These are phyloP conservation scores for Ctenochaetus hawaiiensis DNA, from an alignment of 2,797 vertebrate species.

Conservation along the genomic window DNA sequence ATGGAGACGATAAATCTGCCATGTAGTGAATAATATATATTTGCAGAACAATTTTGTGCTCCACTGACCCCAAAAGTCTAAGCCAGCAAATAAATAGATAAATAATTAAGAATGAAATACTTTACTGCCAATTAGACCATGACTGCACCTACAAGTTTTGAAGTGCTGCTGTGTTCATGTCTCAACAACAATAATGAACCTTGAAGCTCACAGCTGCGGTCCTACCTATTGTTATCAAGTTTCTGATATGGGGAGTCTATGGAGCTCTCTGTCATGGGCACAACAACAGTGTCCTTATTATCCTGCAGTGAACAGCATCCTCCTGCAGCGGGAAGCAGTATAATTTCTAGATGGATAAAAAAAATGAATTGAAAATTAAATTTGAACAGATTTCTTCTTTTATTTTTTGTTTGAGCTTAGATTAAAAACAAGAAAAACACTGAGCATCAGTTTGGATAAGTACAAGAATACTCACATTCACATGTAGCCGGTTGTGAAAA, in stretches of 20 bases:
- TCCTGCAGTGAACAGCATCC: neutral
- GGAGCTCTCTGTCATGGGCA: conserved; percentile 12
- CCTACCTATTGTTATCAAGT: conserved; percentile 35
- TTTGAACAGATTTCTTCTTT: neutral
- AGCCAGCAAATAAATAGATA: conserved; percentile 76
- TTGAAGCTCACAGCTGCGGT: conserved; percentile 42
- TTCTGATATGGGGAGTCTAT: conserved; percentile 9
- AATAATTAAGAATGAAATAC: conserved; percentile 73
- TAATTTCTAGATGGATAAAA: neutral
- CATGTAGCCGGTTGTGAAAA: no score
- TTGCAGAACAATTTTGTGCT: conserved; percentile 80
- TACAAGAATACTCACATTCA: neutral
- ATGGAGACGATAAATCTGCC: conserved; percentile 75
- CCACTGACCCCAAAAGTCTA: conserved; percentile 74
- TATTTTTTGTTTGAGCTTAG: neutral
- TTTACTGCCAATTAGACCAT: conserved; percentile 71
- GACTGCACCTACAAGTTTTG: conserved; percentile 71
- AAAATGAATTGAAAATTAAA: neutral
- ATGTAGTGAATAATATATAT: conserved; percentile 77
- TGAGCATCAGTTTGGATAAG: neutral
- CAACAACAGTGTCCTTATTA: neutral
- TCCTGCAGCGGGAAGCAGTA: neutral
- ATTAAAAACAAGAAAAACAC: neutral
- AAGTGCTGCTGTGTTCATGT: conserved; percentile 60
- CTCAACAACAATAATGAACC: conserved; percentile 65